Conservation (phyloP, 2,888 invertebrate genomes). For the Xanthorhoe designata region DNA sequence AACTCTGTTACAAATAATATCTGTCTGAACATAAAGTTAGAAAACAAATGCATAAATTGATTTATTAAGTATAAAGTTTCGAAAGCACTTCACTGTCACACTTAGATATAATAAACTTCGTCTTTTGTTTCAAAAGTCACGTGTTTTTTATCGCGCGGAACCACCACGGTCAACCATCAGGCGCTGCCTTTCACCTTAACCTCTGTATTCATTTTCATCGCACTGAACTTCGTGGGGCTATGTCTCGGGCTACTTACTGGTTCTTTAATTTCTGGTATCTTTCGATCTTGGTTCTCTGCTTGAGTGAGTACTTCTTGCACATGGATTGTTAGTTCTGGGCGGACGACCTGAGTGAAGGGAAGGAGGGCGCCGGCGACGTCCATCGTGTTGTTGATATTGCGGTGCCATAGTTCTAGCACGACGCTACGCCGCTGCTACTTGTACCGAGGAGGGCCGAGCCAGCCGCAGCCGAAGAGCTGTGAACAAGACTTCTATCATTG, state of each 20-base stretch:
- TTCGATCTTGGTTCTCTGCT: slow-evolving; percentile 58
- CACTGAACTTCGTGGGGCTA: slow-evolving; percentile 44
- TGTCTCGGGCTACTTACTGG: slow-evolving; percentile 53
- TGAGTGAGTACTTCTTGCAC: slow-evolving; percentile 79
- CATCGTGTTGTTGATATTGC: slow-evolving; percentile 84
- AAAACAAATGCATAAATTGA: not conserved
- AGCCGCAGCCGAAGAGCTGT: slow-evolving; percentile 89
- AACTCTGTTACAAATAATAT: too few relatives aligned
- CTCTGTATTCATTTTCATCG: slow-evolving; percentile 48
- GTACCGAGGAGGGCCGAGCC: slow-evolving; percentile 87
- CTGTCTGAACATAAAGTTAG: too few relatives aligned
- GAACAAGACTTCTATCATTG: slow-evolving; percentile 18
- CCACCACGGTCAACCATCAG: slow-evolving; percentile 80
- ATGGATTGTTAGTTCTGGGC: slow-evolving; percentile 77
- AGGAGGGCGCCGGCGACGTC: slow-evolving; percentile 81
- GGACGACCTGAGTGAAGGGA: slow-evolving; percentile 77
- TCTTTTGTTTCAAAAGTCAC: slow-evolving; percentile 80
- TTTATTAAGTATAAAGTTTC: not conserved
- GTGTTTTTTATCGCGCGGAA: slow-evolving; percentile 77
- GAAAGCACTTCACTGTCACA: slow-evolving; percentile 28
- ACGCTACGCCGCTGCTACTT: slow-evolving; percentile 88
- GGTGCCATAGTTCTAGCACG: slow-evolving; percentile 84
- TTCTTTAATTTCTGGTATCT: slow-evolving; percentile 74
- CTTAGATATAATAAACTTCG: slow-evolving; percentile 75
- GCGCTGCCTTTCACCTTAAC: slow-evolving; percentile 55